Evolutionary conservation across 1,140 invertebrate species (phyloP), one percentile per base, ranked within the genome.

Genomic region (Holcopasites calliopsidis): DNA sequence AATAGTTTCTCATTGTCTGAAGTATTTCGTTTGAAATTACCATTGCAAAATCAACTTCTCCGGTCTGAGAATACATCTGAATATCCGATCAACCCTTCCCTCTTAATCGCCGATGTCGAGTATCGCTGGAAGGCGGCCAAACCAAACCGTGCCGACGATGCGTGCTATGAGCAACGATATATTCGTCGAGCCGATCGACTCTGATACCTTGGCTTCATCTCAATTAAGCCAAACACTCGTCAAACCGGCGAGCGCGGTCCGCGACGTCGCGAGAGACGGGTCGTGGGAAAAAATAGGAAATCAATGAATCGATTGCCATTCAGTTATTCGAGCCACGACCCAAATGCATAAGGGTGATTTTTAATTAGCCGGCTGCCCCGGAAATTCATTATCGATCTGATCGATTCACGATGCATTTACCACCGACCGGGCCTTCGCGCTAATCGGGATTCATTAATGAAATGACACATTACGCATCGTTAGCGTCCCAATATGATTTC

Each of bases 91-190:
- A 42, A 1, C 18, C 8, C 28, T 28, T 35, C 1, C 16, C 18
- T 86, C 78, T 76, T 76, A 54, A 83, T 83, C 80, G 80, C 80
- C 78, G 78, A 79, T 73, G 80, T 81, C 78, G 70, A 72, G 69
- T 71, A 78, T 85, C 26, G 68, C 77, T 86, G 85, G 85, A 73
- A 52, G 42, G 8, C 23, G 28, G 85, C 85, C 85, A 86, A 86
- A 74, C 78, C 80, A 76, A 85, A 81, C 80, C 71, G 80, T 79
- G 79, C 44, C 76, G 77, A 79, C 83, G 80, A 83, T 81, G 80
- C 80, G 80, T 85, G 77, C 80, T 77, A 86, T 81, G 72, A 82
- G 78, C 76, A 79, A 79, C 74, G 80, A 86, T 86, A 85, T 85
- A 86, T 86, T 86, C 85, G 81, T 83, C 57, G 66, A 49, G 42